Evolutionary conservation across 2,797 vertebrate genomes (phyloP).

Genomic region (Allobates femoralis): DNA sequence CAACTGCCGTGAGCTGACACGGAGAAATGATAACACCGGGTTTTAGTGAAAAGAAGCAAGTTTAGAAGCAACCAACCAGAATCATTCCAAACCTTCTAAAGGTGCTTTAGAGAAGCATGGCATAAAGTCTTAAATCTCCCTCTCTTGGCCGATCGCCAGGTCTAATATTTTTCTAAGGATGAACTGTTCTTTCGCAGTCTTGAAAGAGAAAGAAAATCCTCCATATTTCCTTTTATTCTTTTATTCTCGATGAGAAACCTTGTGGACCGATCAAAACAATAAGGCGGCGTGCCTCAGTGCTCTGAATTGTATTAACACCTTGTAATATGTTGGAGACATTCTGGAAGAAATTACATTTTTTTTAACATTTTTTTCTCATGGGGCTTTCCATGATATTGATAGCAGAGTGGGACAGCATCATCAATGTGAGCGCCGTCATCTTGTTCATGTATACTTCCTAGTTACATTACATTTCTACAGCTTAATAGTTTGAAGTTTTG

Average conservation of each 20-base stretch:
- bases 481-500: background rate
- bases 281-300: background rate
- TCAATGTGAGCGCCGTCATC: background rate
- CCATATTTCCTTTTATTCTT: conserved; percentile 43
- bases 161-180: conserved; percentile 58
- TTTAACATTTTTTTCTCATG: background rate
- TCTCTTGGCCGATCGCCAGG: conserved; percentile 43
- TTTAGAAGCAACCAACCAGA: conserved; percentile 29
- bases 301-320: conserved; percentile 15
- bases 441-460: background rate
- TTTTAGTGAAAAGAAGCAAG: conserved; percentile 42
- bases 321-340: background rate
- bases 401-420: background rate
- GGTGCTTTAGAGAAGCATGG: conserved; percentile 55
- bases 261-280: background rate
- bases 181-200: conserved; percentile 55
- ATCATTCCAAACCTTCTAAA: conserved; percentile 45
- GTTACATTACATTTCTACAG: background rate
- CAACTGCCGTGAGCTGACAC: background rate
- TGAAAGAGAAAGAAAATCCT: conserved; percentile 20
- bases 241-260: conserved; percentile 19
- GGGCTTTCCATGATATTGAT: background rate
- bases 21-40: conserved; percentile 5
- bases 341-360: background rate
- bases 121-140: conserved; percentile 48